phyloP scores from a whole-genome alignment of 2,888 invertebrate species.

The Congeria kusceri region DNA sequence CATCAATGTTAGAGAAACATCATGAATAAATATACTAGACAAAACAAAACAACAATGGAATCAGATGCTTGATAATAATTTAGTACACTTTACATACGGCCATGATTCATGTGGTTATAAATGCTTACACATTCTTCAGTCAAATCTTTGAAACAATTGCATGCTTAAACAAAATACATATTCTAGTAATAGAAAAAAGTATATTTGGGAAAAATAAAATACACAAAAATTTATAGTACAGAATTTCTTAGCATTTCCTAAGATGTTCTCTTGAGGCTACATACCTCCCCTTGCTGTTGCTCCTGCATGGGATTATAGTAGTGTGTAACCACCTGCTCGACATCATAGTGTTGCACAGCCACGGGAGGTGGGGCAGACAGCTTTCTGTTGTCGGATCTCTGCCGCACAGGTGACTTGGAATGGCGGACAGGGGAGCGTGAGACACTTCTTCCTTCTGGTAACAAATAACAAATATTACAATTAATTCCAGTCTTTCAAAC shows the following conservation, averaged over 20 bases:
- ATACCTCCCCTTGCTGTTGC: conserved; percentile 47
- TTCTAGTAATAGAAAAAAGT: no score
- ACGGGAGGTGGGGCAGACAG: conserved; percentile 32
- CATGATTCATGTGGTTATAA: no score
- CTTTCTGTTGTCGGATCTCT: conserved; percentile 1
- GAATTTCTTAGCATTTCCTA: neutral
- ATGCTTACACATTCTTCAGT: no score
- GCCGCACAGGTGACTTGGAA: conserved; percentile 3
- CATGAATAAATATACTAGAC: no score
- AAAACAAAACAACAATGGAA: no score
- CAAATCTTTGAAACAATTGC: no score
- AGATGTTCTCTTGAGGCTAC: neutral
- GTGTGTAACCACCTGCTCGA: conserved; percentile 48
- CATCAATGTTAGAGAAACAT: no score
- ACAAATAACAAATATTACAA: neutral
- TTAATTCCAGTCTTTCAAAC: no score
- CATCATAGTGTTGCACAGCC: conserved; percentile 59
- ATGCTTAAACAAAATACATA: no score
- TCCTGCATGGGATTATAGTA: conserved; percentile 36
- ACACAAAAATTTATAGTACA: neutral
- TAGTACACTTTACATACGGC: no score
- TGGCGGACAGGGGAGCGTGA: conserved; percentile 36
- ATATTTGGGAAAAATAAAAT: no score
- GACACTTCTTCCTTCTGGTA: conserved; percentile 44
- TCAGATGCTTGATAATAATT: no score